Percentiles rank a stretch among this genome's conserved stretches.
These are phyloP conservation scores for Eurypyga helias DNA, from an alignment of 2,113 vertebrate species.

Conservation along the genomic window DNA sequence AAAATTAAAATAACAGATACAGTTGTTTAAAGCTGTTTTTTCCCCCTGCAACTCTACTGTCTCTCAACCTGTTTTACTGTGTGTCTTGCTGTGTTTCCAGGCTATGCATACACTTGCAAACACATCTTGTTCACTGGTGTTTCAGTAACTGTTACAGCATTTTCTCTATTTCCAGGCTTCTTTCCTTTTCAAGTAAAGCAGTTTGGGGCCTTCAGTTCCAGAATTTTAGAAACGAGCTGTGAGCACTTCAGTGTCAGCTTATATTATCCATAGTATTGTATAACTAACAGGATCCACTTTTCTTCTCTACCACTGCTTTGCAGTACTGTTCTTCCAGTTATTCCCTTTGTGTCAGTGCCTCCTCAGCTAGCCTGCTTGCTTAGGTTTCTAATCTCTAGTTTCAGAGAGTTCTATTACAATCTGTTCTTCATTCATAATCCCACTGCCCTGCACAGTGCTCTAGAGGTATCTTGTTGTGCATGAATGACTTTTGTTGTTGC, in stretches of 20 bases:
- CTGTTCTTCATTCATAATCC: constrained; percentile 52
- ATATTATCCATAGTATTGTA: constrained; percentile 18
- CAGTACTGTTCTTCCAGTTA: constrained; percentile 45
- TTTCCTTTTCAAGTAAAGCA: constrained; percentile 57
- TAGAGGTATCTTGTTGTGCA: not conserved
- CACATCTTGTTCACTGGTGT: not conserved
- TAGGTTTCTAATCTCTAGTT: constrained; percentile 56
- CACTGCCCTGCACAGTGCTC: not conserved
- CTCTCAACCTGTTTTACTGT: not conserved
- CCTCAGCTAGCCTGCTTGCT: constrained; percentile 40
- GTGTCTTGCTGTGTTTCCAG: not conserved
- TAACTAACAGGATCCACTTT: constrained; percentile 37
- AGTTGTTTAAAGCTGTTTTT: fast-evolving
- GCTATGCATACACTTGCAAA: not conserved
- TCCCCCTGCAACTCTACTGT: not conserved
- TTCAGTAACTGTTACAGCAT: constrained; percentile 33
- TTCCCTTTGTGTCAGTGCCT: constrained; percentile 43
- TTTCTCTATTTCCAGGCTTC: constrained; percentile 58
- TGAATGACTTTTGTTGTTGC: constrained; percentile 15
- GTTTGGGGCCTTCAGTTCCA: constrained; percentile 14
- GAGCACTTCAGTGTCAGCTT: constrained; percentile 41
- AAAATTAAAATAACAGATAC: not conserved
- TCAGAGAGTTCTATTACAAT: constrained; percentile 55
- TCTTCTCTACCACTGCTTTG: constrained; percentile 28
- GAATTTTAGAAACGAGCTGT: constrained; percentile 60